Percentiles rank a stretch among this genome's conserved stretches.
phyloP scores from a whole-genome alignment of 2,888 invertebrate genomes.

The Tricholauxania praeusta region DNA sequence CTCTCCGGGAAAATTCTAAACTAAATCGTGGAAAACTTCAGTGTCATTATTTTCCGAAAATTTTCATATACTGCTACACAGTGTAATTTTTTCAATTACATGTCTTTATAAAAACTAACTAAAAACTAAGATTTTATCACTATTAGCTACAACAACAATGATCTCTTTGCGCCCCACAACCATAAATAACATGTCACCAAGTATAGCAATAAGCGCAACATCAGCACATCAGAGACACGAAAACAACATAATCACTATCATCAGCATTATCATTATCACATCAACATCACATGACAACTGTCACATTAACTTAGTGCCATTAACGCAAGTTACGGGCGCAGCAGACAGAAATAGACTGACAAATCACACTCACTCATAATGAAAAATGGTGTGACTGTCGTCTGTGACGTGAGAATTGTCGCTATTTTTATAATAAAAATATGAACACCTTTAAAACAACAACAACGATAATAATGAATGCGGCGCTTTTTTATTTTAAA shows the following conservation, averaged over 20 bases:
- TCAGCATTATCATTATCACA: neutral
- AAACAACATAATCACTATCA: too few relatives aligned
- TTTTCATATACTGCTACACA: too few relatives aligned
- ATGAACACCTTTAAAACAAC: slow-evolving; percentile 5
- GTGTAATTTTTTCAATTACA: too few relatives aligned
- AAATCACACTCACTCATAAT: neutral
- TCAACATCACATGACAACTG: neutral
- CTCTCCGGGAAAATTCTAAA: too few relatives aligned
- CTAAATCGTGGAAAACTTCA: neutral
- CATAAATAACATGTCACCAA: too few relatives aligned
- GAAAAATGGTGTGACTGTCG: neutral
- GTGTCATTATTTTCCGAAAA: neutral
- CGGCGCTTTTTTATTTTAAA: neutral
- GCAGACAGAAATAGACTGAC: neutral
- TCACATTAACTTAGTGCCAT: neutral
- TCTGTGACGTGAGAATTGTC: neutral
- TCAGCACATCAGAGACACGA: too few relatives aligned
- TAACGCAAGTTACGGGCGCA: neutral
- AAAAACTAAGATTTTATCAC: too few relatives aligned
- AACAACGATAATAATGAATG: neutral
- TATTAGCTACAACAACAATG: too few relatives aligned
- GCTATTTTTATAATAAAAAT: neutral
- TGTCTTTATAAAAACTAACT: too few relatives aligned
- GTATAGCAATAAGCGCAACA: too few relatives aligned
- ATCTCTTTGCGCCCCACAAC: too few relatives aligned